These are phyloP conservation scores for Chondrilla cf. caribensis DNA, from an alignment of 37 sponge, comb jelly and placozoan species.

Conservation along the genomic window DNA sequence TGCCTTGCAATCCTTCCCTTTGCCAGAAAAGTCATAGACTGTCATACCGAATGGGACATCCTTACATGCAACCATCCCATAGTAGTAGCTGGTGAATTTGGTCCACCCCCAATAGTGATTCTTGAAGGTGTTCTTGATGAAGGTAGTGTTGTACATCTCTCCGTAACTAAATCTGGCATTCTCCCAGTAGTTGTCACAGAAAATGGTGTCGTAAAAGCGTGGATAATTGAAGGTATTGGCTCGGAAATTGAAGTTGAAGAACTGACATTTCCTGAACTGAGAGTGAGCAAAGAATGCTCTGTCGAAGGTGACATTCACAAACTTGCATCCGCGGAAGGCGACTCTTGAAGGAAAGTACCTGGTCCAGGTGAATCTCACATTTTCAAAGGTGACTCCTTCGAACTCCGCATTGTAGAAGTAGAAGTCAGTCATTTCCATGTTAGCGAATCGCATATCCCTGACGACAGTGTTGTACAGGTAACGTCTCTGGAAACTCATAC, in stretches of 20 bases:
- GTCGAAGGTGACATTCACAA: background rate
- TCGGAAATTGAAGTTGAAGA: too few relatives aligned
- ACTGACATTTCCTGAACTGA: background rate
- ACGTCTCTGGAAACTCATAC: background rate
- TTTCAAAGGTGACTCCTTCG: background rate
- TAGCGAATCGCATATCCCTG: background rate
- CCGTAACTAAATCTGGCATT: background rate
- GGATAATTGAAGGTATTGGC: background rate
- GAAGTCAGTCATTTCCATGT: background rate
- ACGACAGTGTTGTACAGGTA: background rate
- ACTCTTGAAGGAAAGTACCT: background rate
- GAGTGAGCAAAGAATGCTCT: background rate
- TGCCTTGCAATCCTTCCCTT: background rate
- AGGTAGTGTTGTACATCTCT: background rate
- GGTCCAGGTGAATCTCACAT: background rate
- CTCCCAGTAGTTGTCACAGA: background rate
- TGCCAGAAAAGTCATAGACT: background rate
- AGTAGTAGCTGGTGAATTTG: background rate
- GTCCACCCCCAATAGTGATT: background rate
- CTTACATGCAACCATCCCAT: background rate
- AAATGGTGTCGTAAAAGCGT: background rate
- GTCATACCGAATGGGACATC: background rate
- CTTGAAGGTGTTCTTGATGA: background rate
- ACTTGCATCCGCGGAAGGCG: background rate
- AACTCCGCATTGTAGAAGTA: background rate